Conservation (phyloP, 2,888 invertebrate genomes). For the Phorcus lineatus region DNA sequence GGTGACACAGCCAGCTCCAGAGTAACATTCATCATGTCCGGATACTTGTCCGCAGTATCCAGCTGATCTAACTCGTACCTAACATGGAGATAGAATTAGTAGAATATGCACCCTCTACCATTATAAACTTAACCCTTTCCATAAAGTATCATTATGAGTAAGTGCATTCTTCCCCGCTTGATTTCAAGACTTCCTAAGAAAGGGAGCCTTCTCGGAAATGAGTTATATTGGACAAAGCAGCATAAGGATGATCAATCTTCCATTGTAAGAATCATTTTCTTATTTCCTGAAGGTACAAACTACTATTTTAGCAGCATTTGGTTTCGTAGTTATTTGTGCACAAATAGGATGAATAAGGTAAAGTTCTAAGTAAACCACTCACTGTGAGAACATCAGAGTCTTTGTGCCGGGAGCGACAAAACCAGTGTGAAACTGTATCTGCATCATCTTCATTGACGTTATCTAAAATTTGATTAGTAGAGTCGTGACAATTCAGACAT, state of each 20-base stretch:
- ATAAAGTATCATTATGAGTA: no score
- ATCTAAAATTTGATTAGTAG: slow-evolving; percentile 65
- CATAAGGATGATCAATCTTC: no score
- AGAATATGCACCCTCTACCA: no score
- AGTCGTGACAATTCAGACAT: not conserved
- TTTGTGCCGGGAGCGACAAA: slow-evolving; percentile 86
- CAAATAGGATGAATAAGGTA: not conserved
- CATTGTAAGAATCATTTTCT: not conserved
- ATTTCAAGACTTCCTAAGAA: no score
- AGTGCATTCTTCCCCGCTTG: no score
- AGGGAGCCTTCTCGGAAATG: not conserved
- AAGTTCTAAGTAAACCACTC: slow-evolving; percentile 50
- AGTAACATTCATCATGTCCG: slow-evolving; percentile 67
- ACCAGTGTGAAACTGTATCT: slow-evolving; percentile 92
- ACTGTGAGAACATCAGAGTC: slow-evolving; percentile 84
- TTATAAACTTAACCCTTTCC: no score
- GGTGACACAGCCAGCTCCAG: slow-evolving; percentile 68
- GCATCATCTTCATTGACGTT: slow-evolving; percentile 87
- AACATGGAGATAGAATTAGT: not conserved
- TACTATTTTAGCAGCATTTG: no score
- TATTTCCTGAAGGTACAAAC: not conserved
- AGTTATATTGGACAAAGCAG: no score
- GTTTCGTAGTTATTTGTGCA: no score
- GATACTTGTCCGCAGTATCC: slow-evolving; percentile 74
- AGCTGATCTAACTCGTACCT: slow-evolving; percentile 73